Evolutionary conservation across 1,140 invertebrate species (phyloP).

Genomic region (Campoletis sonorensis): DNA sequence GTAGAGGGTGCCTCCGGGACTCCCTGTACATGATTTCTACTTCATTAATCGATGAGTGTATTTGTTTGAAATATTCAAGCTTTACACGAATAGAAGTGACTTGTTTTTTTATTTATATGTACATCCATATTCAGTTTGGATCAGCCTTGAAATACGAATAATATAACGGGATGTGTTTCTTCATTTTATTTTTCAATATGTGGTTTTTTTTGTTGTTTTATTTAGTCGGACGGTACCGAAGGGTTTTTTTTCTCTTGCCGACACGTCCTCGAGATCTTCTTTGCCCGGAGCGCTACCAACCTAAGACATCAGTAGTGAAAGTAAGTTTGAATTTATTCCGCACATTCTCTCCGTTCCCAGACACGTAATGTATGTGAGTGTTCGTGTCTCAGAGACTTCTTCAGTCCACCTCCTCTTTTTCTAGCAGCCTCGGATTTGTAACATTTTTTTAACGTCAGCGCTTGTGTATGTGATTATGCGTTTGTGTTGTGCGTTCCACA

Average conservation of each 20-base stretch:
- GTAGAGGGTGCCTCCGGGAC: no score
- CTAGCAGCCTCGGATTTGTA: neutral
- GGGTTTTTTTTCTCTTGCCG: conserved; percentile 9
- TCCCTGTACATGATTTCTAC: no score
- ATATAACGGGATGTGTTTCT: conserved; percentile 25
- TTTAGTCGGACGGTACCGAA: conserved; percentile 46
- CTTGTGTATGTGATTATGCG: neutral
- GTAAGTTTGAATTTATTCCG: conserved; percentile 30
- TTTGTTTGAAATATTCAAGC: neutral
- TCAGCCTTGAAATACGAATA: conserved; percentile 55
- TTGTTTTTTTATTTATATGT: no score
- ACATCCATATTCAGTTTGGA: conserved; percentile 35
- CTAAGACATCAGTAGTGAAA: conserved; percentile 18
- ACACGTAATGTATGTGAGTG: neutral
- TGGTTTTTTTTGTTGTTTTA: conserved; percentile 52
- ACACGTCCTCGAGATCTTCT: conserved; percentile 33
- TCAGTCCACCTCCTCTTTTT: neutral
- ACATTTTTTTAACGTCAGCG: neutral
- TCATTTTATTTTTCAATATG: neutral
- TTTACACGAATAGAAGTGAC: neutral
- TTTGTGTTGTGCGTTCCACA: neutral
- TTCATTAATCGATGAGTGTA: no score
- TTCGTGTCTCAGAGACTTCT: neutral
- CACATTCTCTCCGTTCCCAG: conserved; percentile 25
- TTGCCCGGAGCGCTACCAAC: conserved; percentile 20